Evolutionary conservation across 1,140 invertebrate species (phyloP), one percentile per base, ranked within the genome.

Genomic region (Centruroides sculpturatus): DNA sequence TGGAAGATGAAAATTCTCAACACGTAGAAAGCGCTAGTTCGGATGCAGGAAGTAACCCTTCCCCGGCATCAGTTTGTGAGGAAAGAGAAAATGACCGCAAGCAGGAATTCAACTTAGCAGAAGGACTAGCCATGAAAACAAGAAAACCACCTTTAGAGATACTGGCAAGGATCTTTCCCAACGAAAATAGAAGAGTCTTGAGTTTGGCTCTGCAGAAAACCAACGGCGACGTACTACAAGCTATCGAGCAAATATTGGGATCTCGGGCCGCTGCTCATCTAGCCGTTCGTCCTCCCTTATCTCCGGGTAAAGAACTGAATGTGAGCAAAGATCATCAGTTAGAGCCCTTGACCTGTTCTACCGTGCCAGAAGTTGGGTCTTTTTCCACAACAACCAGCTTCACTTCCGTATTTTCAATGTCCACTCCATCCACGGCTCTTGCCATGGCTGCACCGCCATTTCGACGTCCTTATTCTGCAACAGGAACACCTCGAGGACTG

Each of bases 211-310:
- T 94, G 3, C 79, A 82, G 58, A 76, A 81, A 60, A 82, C 76
- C 76, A 82, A 74, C 77, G 89, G 90, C 0, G 89, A 94, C 70
- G 85, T 92, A 0, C 82, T 93, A 0, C 85, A 89, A 66, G 88
- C 90, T 1, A 93, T 95, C 80, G 90, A 95, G 12, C 56, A 64
- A 47, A 51, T 64, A 13, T 52, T 64, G 11, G 59, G 59, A n/a
- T 57, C 59, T 10, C 59, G 60, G 36, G 56, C 59, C 10, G 54
- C 35, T 7, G 35, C 54, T 13, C 23, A 35, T 10, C 11, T 34
- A 13, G 50, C 50, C 5, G 23, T 13, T 34, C 12, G 50, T 13
- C 50, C 23, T 51, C 12, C 50, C 12, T n/a, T 34, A 10, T 13
- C 50, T 13, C 50, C 50, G 50, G 23, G 50, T 51, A 34, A 51